Evolutionary conservation across 2,797 vertebrate species (phyloP).

Genomic region (Sebastes oblongus): DNA sequence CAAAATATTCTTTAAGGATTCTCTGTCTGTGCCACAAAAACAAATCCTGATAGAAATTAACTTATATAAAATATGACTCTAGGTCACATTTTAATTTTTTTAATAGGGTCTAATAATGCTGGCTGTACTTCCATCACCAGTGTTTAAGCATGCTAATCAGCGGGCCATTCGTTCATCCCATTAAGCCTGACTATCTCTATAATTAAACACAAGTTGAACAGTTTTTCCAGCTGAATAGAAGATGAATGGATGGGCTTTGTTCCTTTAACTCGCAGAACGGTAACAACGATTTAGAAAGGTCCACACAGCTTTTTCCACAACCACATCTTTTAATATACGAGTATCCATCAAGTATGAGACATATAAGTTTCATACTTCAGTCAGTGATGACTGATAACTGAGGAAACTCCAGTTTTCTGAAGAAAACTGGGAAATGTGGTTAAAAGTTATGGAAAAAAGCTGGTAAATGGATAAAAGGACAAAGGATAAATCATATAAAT

Average conservation of each 20-base stretch:
- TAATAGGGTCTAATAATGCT: conserved; percentile 12
- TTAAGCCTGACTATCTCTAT: conserved; percentile 35
- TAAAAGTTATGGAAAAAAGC: neutral
- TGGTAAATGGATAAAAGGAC: neutral
- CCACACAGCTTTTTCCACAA: neutral
- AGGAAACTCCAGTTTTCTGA: neutral
- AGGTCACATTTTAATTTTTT: neutral
- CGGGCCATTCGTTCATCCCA: conserved; percentile 33
- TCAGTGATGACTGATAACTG: neutral
- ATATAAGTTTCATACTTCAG: neutral
- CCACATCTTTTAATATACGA: neutral
- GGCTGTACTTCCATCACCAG: conserved; percentile 11
- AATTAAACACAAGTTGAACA: conserved; percentile 50
- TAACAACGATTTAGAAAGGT: neutral
- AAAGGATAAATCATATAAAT: neutral
- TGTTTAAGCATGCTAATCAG: conserved; percentile 38
- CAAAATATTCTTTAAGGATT: too few relatives aligned
- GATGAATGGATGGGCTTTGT: conserved; percentile 30
- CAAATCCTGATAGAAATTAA: neutral
- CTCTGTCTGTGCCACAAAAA: neutral
- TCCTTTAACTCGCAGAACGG: neutral
- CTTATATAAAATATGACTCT: neutral
- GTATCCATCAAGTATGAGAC: neutral
- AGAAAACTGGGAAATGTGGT: neutral
- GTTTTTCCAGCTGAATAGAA: conserved; percentile 32